These are phyloP conservation scores for Peromyscus attwateri DNA, from an alignment of 2,797 vertebrate genomes.

Conservation along the genomic window DNA sequence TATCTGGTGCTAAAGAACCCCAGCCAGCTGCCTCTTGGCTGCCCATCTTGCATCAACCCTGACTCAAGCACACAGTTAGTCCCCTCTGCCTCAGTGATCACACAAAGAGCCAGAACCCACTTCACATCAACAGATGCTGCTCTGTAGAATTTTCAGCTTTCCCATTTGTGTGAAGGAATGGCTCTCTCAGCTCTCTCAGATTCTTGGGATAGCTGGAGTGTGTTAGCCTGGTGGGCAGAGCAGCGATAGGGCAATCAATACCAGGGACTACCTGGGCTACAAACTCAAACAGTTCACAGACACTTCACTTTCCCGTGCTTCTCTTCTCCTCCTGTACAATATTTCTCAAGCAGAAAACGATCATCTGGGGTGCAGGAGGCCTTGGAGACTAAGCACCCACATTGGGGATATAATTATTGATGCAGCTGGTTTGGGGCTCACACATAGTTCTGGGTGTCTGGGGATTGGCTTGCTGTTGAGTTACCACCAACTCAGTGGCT, in stretches of 20 bases:
- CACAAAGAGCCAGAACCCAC: not conserved
- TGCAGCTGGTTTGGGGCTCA: not conserved
- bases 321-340: not conserved
- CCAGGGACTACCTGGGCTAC: not conserved
- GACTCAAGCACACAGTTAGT: not conserved
- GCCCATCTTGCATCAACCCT: fast-evolving
- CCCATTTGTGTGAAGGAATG: not conserved
- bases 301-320: not conserved
- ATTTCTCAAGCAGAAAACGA: not conserved
- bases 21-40: no score
- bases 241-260: not conserved
- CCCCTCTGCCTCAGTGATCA: not conserved
- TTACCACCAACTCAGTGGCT: not conserved
- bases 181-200: not conserved
- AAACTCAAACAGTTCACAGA: not conserved
- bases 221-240: not conserved
- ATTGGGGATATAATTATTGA: not conserved
- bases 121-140: not conserved
- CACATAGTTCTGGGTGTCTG: not conserved
- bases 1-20: not conserved
- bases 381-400: not conserved
- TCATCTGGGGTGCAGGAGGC: not conserved
- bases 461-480: not conserved
- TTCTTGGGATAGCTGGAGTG: not conserved
- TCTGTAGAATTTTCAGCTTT: not conserved